Conservation (phyloP, 64 coral and sea anemone genomes). For the Pocillopora verrucosa region DNA sequence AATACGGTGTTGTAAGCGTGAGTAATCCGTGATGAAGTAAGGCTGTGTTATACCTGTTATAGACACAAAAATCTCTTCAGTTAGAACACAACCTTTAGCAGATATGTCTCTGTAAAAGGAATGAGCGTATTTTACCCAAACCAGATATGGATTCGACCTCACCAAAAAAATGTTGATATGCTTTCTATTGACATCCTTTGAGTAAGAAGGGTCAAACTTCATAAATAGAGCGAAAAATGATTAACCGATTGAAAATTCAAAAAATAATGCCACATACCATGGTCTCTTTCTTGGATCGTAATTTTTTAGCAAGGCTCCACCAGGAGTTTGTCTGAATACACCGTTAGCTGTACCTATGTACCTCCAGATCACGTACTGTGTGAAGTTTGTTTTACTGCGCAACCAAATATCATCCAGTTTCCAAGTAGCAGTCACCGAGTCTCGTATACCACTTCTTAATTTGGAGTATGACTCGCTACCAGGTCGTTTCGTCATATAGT, state of each 20-base stretch:
- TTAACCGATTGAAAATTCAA: not conserved
- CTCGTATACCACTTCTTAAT: constrained; percentile 43
- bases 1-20: constrained; percentile 36
- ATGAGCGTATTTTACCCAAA: no score
- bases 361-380: constrained; percentile 48
- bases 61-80: not conserved
- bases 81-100: no score
- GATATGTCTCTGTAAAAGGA: no score
- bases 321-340: constrained; percentile 59
- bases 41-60: constrained; percentile 30
- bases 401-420: constrained; percentile 51
- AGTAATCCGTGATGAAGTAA: constrained; percentile 7
- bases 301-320: constrained; percentile 14
- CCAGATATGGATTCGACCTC: no score
- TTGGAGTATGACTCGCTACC: not conserved
- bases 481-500: constrained; percentile 16
- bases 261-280: constrained; percentile 37
- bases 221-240: no score
- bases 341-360: constrained; percentile 68
- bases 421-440: constrained; percentile 56
- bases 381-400: constrained; percentile 16
- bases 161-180: no score
- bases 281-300: constrained; percentile 58
- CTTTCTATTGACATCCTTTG: no score
- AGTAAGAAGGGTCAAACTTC: no score